Evolutionary conservation across 2,113 vertebrate genomes (phyloP), one percentile per base, ranked within the genome.

Genomic region (Pungitius pungitius): DNA sequence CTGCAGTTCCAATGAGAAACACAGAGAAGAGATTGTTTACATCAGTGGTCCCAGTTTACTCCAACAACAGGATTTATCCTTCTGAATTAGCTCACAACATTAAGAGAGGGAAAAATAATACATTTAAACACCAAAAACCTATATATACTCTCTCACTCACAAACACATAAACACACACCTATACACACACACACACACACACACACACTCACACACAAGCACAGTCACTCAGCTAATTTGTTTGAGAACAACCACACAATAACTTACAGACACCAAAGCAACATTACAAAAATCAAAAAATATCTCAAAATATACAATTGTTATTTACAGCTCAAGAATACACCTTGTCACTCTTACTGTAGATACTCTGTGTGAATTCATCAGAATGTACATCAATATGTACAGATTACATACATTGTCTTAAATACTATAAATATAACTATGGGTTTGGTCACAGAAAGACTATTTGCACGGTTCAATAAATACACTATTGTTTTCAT

Each of bases 311-410:
- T 95, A 91, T 95, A 92, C 94, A 93, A 82, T 90, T 93, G 92
- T 91, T 91, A 91, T 95, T 91, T 96, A 94, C 94, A 90, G 92
- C 92, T 94, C 93, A 94, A 94, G 94, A 90, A 94, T 94, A 93
- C 91, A 94, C 89, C 81, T 81, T 91, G 92, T 92, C 94, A 95
- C 94, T 92, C 80, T 89, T 83, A 91, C 82, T 87, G 79, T 87
- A 92, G 91, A 92, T 88, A 88, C 86, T 92, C 80, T 81, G 78
- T 93, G 91, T 90, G 94, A 93, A 93, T 94, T 95, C 92, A 94
- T 95, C 94, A 94, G 93, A 95, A 95, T 97, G 92, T 97, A 97
- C 96, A 98, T 95, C 91, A 78, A 95, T 94, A 87, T 90, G 92
- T 97, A 96, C 96, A 97, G 94, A 91, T 91, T 94, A 93, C 94